phyloP scores from a whole-genome alignment of 2,797 vertebrate genomes.

The Gorsachius magnificus region DNA sequence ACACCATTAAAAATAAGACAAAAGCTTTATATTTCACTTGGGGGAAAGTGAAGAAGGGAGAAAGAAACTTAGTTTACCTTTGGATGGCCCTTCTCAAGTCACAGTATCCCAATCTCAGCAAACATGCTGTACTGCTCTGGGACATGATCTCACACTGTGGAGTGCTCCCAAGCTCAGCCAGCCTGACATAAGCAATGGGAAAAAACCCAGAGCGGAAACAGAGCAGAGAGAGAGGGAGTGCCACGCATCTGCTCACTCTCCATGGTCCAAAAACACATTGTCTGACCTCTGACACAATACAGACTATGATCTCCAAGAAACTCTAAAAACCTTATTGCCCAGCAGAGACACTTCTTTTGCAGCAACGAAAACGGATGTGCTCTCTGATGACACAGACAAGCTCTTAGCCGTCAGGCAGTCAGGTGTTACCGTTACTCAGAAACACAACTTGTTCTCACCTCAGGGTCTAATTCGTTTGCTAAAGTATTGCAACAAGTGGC shows the following conservation, averaged over 20 bases:
- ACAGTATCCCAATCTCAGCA: neutral
- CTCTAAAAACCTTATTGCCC: neutral
- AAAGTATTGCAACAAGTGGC: constrained; percentile 3
- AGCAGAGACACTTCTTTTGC: neutral
- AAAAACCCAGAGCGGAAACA: neutral
- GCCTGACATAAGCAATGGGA: neutral
- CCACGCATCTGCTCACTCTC: neutral
- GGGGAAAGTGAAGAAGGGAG: neutral
- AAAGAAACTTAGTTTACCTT: neutral
- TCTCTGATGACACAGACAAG: neutral
- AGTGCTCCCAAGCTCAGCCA: neutral
- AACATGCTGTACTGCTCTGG: neutral
- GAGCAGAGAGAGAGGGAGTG: neutral
- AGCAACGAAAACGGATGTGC: neutral
- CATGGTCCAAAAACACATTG: neutral
- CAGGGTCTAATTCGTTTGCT: neutral
- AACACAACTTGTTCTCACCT: neutral
- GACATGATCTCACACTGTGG: neutral
- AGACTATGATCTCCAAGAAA: neutral
- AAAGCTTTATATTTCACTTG: neutral
- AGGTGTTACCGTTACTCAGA: neutral
- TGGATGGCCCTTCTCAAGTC: constrained; percentile 9
- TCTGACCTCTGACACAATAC: neutral
- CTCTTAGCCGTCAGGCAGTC: neutral
- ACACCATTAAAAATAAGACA: neutral